Evolutionary conservation across 2,113 vertebrate species (phyloP).

Genomic region (Chitala chitala): DNA sequence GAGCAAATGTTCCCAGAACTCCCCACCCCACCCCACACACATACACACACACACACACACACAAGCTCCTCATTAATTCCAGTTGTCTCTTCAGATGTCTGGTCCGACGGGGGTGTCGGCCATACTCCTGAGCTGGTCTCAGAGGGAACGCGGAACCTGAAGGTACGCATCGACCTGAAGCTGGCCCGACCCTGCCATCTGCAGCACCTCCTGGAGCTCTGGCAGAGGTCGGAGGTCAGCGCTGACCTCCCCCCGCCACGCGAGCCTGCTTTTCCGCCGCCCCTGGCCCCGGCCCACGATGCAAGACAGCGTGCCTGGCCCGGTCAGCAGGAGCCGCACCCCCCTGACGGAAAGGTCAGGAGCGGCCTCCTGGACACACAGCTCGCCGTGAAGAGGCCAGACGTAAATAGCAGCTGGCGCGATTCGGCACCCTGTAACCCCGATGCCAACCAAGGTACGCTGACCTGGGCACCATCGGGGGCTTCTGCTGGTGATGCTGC

Average conservation of each 20-base stretch:
- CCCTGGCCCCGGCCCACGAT: too few species aligned
- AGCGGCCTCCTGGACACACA: slow-evolving; percentile 69
- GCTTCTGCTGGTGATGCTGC: neutral
- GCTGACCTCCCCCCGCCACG: slow-evolving; percentile 56
- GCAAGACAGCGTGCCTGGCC: too few species aligned
- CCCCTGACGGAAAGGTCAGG: slow-evolving; percentile 63
- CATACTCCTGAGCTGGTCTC: slow-evolving; percentile 70
- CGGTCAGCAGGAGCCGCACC: slow-evolving; percentile 71
- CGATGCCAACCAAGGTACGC: slow-evolving; percentile 76
- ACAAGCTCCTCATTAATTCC: slow-evolving; percentile 60
- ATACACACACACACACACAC: too few species aligned
- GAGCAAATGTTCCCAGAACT: too few species aligned
- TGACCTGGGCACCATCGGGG: slow-evolving; percentile 27
- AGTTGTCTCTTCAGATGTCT: slow-evolving; percentile 77
- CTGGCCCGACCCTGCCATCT: slow-evolving; percentile 87
- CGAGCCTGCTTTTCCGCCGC: slow-evolving; percentile 46
- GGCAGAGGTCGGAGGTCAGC: slow-evolving; percentile 63
- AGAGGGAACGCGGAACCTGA: slow-evolving; percentile 94
- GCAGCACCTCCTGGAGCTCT: slow-evolving; percentile 81
- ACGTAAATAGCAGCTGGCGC: slow-evolving; percentile 85
- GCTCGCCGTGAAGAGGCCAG: slow-evolving; percentile 73
- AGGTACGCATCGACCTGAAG: slow-evolving; percentile 97
- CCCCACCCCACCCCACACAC: too few species aligned
- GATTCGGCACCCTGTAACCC: slow-evolving; percentile 79
- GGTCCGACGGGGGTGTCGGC: slow-evolving; percentile 73